These are phyloP conservation scores for Isurus oxyrinchus DNA, from an alignment of 2,113 vertebrate genomes.

Conservation along the genomic window DNA sequence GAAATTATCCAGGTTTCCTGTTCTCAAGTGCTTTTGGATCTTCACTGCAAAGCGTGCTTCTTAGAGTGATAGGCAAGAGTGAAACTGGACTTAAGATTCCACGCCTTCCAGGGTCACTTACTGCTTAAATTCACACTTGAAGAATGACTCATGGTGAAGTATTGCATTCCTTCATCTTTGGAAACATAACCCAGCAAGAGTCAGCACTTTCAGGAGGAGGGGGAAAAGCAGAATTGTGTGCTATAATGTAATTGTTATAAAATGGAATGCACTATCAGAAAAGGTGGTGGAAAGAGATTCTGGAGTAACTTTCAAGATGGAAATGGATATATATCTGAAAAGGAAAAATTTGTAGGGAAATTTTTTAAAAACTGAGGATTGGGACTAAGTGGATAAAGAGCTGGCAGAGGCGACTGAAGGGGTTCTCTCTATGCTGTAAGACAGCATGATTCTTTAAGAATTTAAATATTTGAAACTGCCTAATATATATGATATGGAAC, in stretches of 20 bases:
- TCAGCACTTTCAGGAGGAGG: not conserved
- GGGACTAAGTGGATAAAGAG: not conserved
- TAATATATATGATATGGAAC: not conserved
- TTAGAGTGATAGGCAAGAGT: not conserved
- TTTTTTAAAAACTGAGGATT: too few relatives aligned
- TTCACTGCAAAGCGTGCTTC: not conserved
- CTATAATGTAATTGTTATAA: not conserved
- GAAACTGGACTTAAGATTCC: not conserved
- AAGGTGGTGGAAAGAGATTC: not conserved
- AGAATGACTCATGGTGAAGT: not conserved
- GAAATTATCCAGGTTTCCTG: not conserved
- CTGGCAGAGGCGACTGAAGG: not conserved
- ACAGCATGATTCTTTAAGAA: not conserved
- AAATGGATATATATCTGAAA: not conserved
- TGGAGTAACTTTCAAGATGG: not conserved
- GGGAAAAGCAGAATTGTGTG: not conserved
- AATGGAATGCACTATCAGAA: not conserved
- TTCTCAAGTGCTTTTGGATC: not conserved
- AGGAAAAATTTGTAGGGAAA: too few relatives aligned
- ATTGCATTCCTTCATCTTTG: not conserved
- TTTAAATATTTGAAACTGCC: not conserved
- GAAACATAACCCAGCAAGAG: not conserved
- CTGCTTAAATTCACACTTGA: not conserved
- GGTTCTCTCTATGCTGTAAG: not conserved
- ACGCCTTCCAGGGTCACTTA: not conserved